Conservation (phyloP, 2,797 vertebrate species). For the Sebastes kiyomatsui region DNA sequence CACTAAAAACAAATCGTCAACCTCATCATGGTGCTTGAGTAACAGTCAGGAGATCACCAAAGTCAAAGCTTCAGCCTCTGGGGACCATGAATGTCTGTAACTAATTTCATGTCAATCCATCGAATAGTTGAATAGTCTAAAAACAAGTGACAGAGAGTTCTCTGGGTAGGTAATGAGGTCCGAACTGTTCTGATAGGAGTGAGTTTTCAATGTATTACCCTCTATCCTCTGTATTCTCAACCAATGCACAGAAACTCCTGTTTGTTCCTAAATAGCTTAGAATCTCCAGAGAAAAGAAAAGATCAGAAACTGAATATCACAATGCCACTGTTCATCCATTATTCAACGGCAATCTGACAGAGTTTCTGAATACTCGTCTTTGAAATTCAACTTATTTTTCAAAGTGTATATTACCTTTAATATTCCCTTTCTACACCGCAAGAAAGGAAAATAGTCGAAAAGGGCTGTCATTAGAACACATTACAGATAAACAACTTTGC, state of each 20-base stretch:
- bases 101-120: no score
- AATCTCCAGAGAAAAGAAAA: constrained; percentile 19
- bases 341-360: constrained; percentile 53
- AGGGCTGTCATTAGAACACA: not conserved
- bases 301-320: constrained; percentile 3
- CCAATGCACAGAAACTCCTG: not conserved
- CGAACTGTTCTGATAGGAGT: not conserved
- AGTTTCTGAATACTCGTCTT: constrained; percentile 35
- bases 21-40: not conserved
- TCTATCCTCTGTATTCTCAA: not conserved
- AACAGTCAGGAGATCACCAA: not conserved
- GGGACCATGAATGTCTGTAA: not conserved
- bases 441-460: not conserved
- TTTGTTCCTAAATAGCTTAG: constrained; percentile 6
- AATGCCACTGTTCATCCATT: constrained; percentile 42
- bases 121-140: not conserved
- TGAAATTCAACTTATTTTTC: constrained; percentile 40
- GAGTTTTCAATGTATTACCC: not conserved
- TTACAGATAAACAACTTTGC: not conserved
- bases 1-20: not conserved
- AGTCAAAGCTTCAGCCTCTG: not conserved
- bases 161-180: not conserved
- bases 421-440: constrained; percentile 23
- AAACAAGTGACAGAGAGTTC: not conserved
- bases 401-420: constrained; percentile 17